Evolutionary conservation across 2,113 vertebrate species (phyloP).

Genomic region (Caranx melampygus): DNA sequence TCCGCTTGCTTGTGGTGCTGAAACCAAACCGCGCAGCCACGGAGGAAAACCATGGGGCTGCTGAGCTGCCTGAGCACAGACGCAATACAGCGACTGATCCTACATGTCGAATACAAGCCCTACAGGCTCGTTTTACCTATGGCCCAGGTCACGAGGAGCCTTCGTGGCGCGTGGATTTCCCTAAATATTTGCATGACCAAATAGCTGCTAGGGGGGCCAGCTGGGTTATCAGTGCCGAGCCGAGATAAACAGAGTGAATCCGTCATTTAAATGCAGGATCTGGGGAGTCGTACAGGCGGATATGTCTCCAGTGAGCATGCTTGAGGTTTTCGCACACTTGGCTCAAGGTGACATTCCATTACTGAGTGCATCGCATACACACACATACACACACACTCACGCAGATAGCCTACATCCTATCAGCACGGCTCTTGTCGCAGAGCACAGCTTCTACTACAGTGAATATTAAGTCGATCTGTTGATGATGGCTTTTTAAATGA

Average conservation of each 20-base stretch:
- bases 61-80: conserved; percentile 20
- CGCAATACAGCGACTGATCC: conserved; percentile 9
- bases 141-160: conserved; percentile 14
- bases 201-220: conserved; percentile 33
- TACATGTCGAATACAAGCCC: neutral
- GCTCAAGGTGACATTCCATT: conserved; percentile 86
- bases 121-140: neutral
- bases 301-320: conserved; percentile 76
- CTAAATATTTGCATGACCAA: conserved; percentile 37
- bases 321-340: conserved; percentile 79
- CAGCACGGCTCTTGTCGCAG: conserved; percentile 45
- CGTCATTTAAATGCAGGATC: conserved; percentile 59
- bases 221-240: conserved; percentile 25
- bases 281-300: conserved; percentile 55
- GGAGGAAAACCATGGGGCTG: neutral
- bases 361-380: conserved; percentile 60
- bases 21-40: conserved; percentile 32
- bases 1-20: conserved; percentile 73
- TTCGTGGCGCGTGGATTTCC: neutral
- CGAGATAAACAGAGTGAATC: conserved; percentile 34
- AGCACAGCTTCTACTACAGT: conserved; percentile 6
- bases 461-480: conserved; percentile 4
- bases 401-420: conserved; percentile 39
- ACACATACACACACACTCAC: neutral
- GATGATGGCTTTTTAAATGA: conserved; percentile 36